Evolutionary conservation across 1,140 invertebrate species (phyloP).

Genomic region (Orussus abietinus): DNA sequence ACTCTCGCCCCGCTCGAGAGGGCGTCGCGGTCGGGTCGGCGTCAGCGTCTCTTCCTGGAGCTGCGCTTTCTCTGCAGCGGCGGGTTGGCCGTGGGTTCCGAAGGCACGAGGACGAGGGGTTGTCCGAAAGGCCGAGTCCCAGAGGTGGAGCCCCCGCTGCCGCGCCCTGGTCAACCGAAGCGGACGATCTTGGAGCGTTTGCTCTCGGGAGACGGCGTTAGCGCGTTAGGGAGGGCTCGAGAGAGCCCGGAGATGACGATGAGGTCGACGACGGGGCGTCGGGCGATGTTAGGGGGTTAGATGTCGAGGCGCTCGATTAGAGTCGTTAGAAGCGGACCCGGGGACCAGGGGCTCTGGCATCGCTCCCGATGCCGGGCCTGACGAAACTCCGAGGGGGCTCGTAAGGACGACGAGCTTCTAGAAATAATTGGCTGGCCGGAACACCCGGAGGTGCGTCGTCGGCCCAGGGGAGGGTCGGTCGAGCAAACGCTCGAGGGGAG

Average conservation of each 20-base stretch:
- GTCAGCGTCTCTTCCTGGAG: constrained; percentile 39
- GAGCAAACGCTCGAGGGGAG: too few relatives aligned
- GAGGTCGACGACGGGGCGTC: constrained; percentile 1
- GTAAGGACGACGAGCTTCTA: too few relatives aligned
- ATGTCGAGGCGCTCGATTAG: too few relatives aligned
- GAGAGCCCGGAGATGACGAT: constrained; percentile 1
- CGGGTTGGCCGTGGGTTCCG: constrained; percentile 23
- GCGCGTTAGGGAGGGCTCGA: constrained; percentile 2
- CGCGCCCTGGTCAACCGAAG: constrained; percentile 39
- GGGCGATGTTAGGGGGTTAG: constrained; percentile 3
- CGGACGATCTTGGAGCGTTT: constrained; percentile 8
- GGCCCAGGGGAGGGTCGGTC: too few relatives aligned
- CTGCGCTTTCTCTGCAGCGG: constrained; percentile 31
- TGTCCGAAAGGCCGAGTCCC: constrained; percentile 72
- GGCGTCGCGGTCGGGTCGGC: neutral
- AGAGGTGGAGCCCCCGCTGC: constrained; percentile 48
- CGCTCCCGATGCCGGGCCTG: too few relatives aligned
- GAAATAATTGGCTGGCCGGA: too few relatives aligned
- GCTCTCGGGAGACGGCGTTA: neutral
- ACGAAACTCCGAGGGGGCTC: too few relatives aligned
- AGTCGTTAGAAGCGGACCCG: too few relatives aligned
- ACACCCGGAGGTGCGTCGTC: too few relatives aligned
- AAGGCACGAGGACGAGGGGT: constrained; percentile 61
- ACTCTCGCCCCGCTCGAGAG: neutral
- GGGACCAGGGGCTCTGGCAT: constrained; percentile 18